phyloP scores from a whole-genome alignment of 2,113 vertebrate genomes.

The mouse (Mus musculus) region DNA sequence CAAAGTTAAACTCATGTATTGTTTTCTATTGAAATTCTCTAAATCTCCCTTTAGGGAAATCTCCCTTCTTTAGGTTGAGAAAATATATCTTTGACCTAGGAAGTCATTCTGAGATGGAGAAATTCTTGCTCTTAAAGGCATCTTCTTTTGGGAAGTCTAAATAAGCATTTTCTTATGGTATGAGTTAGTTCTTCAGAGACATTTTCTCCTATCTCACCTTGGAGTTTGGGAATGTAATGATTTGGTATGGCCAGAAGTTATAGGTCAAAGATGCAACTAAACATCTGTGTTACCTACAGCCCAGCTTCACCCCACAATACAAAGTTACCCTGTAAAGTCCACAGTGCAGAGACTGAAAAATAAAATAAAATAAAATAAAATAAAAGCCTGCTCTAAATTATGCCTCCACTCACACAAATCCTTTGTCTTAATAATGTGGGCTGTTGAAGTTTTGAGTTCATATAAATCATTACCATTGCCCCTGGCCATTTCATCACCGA shows the following conservation, averaged over 20 bases:
- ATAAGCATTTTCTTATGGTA: not conserved
- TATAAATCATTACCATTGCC: not conserved
- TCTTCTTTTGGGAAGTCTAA: not conserved
- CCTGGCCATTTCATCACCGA: not conserved
- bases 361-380: not conserved
- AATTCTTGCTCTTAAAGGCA: not conserved
- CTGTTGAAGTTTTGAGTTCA: not conserved
- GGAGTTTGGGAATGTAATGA: not conserved
- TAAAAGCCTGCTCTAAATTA: not conserved
- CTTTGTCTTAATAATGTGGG: not conserved
- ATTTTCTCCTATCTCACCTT: not conserved
- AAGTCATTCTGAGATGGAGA: not conserved
- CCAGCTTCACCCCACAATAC: not conserved
- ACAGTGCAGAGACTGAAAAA: not conserved
- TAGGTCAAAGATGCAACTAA: not conserved
- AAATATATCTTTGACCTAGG: not conserved
- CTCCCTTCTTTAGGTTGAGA: not conserved
- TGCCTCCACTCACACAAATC: not conserved
- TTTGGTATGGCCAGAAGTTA: not conserved
- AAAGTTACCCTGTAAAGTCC: not conserved
- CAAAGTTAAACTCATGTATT: slow-evolving; percentile 29
- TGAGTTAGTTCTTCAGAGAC: not conserved
- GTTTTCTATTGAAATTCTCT: slow-evolving; percentile 11
- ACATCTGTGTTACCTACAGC: not conserved
- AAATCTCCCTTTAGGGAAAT: not conserved